phyloP scores from a whole-genome alignment of 2,113 vertebrate genomes.

The Mormoops blainvillei region DNA sequence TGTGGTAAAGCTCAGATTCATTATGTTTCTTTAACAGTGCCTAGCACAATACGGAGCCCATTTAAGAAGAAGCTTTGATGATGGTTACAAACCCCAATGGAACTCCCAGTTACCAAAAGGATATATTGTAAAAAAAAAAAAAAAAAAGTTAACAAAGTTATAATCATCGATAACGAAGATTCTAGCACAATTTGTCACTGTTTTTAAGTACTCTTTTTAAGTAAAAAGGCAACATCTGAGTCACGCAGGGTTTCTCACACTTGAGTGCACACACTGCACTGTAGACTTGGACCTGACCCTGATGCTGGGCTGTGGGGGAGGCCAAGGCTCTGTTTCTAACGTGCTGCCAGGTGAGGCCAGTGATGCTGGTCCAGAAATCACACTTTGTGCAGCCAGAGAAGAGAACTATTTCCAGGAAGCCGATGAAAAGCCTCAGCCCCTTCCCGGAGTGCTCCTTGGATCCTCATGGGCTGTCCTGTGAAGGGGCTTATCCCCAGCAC shows the following conservation, averaged over 20 bases:
- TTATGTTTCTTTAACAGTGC: background rate
- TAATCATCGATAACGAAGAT: background rate
- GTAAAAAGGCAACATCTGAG: background rate
- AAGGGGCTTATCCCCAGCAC: background rate
- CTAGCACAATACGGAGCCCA: background rate
- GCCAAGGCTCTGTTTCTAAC: background rate
- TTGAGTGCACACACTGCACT: background rate
- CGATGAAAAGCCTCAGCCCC: background rate
- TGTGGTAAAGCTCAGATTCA: slow-evolving; percentile 14
- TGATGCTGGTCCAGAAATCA: background rate
- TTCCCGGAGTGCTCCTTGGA: background rate
- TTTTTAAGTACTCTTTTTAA: background rate
- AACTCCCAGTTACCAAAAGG: background rate
- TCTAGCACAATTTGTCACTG: background rate
- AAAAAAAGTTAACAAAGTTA: background rate
- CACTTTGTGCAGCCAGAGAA: background rate
- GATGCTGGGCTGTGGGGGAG: too few relatives aligned
- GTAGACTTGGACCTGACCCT: background rate
- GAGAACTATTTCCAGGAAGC: background rate
- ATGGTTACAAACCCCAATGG: background rate
- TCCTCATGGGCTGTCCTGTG: background rate
- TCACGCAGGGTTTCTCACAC: background rate
- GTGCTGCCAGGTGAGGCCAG: background rate
- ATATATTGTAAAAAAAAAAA: background rate
- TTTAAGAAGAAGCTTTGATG: slow-evolving; percentile 39